Percentiles rank a stretch among this genome's conserved stretches.
These are phyloP conservation scores for Leptobrachium leishanense DNA, from an alignment of 2,113 vertebrate genomes.

Conservation along the genomic window DNA sequence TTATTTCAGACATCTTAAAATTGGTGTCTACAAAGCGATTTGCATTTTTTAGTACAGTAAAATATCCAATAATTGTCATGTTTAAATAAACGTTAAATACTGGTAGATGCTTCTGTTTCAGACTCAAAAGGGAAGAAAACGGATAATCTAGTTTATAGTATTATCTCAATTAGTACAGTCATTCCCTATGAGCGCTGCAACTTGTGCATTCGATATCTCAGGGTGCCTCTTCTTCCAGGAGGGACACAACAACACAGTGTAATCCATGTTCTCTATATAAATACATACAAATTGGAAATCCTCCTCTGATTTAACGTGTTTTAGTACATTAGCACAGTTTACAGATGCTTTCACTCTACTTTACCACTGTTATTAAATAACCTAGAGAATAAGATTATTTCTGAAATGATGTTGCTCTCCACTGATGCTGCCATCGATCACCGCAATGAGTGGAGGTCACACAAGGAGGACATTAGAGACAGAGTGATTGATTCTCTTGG, in stretches of 20 bases:
- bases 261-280: background rate
- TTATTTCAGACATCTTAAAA: conserved; percentile 19
- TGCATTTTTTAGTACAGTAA: conserved; percentile 21
- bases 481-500: conserved; percentile 25
- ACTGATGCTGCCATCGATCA: conserved; percentile 10
- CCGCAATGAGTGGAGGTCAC: conserved; percentile 6
- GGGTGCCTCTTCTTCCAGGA: background rate
- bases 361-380: conserved; percentile 13
- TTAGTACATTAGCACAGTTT: background rate
- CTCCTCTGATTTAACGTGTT: background rate
- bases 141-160: background rate
- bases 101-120: background rate
- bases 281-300: background rate
- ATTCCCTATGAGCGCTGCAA: background rate
- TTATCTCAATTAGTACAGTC: background rate
- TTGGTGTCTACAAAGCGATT: conserved; percentile 15
- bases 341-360: background rate
- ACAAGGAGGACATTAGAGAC: conserved; percentile 14
- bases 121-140: background rate
- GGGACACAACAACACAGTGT: background rate
- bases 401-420: background rate
- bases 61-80: background rate
- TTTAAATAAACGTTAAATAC: background rate
- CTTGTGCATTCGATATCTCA: background rate
- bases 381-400: background rate